Evolutionary conservation across 2,113 vertebrate species (phyloP).

Genomic region (Larimichthys polyactis): DNA sequence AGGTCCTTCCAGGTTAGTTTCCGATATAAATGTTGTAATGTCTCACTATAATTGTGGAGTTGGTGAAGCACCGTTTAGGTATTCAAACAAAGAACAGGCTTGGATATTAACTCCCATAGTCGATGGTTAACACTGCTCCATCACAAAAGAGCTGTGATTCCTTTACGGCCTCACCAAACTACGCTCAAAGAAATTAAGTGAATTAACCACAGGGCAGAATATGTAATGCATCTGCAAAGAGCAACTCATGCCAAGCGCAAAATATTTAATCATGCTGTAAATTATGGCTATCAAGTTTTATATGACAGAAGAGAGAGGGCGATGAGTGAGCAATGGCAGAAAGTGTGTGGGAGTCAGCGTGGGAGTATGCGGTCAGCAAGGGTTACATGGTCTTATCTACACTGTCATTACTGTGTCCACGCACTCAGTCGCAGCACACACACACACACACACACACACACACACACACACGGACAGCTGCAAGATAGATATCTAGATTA

Average conservation of each 20-base stretch:
- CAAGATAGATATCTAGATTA: neutral
- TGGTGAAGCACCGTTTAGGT: slow-evolving; percentile 12
- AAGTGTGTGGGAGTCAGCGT: slow-evolving; percentile 68
- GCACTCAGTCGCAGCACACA: slow-evolving; percentile 41
- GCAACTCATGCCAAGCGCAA: neutral
- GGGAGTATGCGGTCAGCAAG: slow-evolving; percentile 70
- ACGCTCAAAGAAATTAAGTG: neutral
- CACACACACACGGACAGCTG: neutral
- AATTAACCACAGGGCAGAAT: slow-evolving; percentile 18
- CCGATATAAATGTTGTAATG: slow-evolving; percentile 17
- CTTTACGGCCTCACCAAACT: neutral
- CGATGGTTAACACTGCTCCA: neutral
- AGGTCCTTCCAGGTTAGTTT: neutral
- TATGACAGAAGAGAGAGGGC: slow-evolving; percentile 37
- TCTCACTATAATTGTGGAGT: neutral
- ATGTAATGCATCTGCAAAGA: slow-evolving; percentile 2
- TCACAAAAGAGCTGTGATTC: slow-evolving; percentile 1
- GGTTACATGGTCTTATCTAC: slow-evolving; percentile 70
- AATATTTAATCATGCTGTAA: slow-evolving; percentile 51
- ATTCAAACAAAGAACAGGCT: slow-evolving; percentile 14
- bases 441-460: slow-evolving; percentile 22
- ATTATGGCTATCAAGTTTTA: slow-evolving; percentile 39
- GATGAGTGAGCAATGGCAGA: slow-evolving; percentile 49
- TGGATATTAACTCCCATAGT: neutral
- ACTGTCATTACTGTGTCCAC: slow-evolving; percentile 71